These are phyloP conservation scores for Drosophila fuyamai DNA, from an alignment of 1,140 invertebrate species.

Conservation along the genomic window DNA sequence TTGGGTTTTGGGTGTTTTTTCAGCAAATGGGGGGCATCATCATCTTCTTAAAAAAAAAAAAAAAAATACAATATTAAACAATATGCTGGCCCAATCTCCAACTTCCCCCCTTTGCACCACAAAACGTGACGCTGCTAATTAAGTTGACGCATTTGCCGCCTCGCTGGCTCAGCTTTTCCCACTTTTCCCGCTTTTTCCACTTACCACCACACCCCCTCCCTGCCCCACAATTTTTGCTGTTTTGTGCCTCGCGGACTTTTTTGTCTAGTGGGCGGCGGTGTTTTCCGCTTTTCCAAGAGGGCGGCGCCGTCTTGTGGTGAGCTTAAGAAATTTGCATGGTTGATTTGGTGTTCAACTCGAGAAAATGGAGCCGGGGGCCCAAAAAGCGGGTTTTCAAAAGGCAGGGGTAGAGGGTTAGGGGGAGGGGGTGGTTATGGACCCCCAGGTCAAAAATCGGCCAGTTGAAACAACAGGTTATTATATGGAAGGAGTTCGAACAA, in stretches of 20 bases:
- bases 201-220: slow-evolving; percentile 8
- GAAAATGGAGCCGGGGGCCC: background rate
- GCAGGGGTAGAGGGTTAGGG: background rate
- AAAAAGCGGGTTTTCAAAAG: slow-evolving; percentile 11
- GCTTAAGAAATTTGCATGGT: slow-evolving; percentile 79
- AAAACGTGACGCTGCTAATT: slow-evolving; percentile 81
- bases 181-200: slow-evolving; percentile 15
- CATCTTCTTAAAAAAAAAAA: slow-evolving; percentile 2
- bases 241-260: slow-evolving; percentile 55
- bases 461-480: slow-evolving; percentile 11
- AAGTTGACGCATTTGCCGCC: slow-evolving; percentile 78
- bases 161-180: slow-evolving; percentile 44
- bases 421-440: too few relatives aligned
- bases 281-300: slow-evolving; percentile 8
- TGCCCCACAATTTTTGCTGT: slow-evolving; percentile 1
- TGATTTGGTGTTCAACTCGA: slow-evolving; percentile 61
- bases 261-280: slow-evolving; percentile 32
- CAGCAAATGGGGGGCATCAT: slow-evolving; percentile 15
- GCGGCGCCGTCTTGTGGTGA: slow-evolving; percentile 50
- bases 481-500: background rate
- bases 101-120: slow-evolving; percentile 6
- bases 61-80: slow-evolving; percentile 68
- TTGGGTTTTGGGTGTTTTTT: background rate
- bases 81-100: slow-evolving; percentile 46
- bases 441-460: background rate